A percentile compares a stretch with the other conserved stretches of the same genome.
These are phyloP conservation scores for Ctenomys sociabilis DNA, from an alignment of 2,113 vertebrate genomes.

Conservation along the genomic window DNA sequence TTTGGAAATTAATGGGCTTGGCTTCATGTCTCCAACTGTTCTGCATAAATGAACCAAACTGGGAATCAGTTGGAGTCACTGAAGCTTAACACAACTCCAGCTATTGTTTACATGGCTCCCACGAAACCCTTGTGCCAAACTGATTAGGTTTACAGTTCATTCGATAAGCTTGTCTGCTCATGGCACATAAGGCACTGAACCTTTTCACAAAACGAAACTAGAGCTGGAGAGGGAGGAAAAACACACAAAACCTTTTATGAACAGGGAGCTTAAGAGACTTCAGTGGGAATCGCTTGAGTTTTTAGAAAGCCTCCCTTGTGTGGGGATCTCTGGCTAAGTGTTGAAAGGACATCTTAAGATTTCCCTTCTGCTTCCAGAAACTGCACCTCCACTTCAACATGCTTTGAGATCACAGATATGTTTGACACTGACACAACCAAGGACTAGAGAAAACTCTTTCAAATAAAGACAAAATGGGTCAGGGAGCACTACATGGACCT, in stretches of 20 bases:
- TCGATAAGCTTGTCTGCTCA: conserved; percentile 85
- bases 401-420: conserved; percentile 57
- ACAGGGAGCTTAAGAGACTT: conserved; percentile 37
- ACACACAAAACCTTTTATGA: conserved; percentile 46
- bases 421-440: conserved; percentile 47
- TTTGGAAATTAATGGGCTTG: conserved; percentile 72
- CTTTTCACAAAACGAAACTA: conserved; percentile 80
- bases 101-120: conserved; percentile 82
- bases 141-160: conserved; percentile 89
- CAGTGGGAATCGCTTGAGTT: neutral
- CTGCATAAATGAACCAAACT: conserved; percentile 82
- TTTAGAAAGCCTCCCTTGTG: neutral
- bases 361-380: conserved; percentile 55
- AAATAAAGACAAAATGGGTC: conserved; percentile 18
- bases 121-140: conserved; percentile 86
- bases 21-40: conserved; percentile 77
- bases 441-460: conserved; percentile 25
- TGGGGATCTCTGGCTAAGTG: neutral
- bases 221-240: conserved; percentile 34
- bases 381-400: conserved; percentile 20
- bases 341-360: neutral
- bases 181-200: conserved; percentile 76
- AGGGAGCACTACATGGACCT: neutral
- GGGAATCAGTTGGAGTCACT: conserved; percentile 79
- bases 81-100: conserved; percentile 81